phyloP scores from a whole-genome alignment of 2,113 vertebrate genomes.

The Psammodynastes pulverulentus region DNA sequence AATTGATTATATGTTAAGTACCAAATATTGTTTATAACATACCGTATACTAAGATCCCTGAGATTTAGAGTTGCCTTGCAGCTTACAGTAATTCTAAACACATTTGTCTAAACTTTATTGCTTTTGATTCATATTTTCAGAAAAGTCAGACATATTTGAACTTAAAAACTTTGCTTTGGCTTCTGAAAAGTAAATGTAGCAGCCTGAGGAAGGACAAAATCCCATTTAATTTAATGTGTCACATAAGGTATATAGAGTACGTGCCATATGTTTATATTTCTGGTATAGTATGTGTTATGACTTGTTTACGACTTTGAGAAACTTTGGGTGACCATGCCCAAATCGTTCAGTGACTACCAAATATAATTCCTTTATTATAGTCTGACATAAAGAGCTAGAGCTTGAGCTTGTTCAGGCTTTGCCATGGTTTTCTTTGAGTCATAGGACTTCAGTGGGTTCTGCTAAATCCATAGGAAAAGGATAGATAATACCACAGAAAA shows the following conservation, averaged over 20 bases:
- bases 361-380: neutral
- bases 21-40: neutral
- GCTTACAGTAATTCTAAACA: neutral
- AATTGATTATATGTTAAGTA: neutral
- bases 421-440: neutral
- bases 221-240: neutral
- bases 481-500: neutral
- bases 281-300: neutral
- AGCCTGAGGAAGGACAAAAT: neutral
- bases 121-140: neutral
- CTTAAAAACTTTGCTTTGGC: neutral
- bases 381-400: neutral
- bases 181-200: neutral
- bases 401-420: neutral
- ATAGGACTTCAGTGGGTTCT: neutral
- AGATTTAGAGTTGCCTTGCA: neutral
- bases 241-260: neutral
- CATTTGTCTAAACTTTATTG: neutral
- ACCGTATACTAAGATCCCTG: neutral
- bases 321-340: neutral
- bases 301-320: neutral
- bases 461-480: neutral
- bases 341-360: neutral
- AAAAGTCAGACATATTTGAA: neutral
- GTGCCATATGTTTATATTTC: neutral